Evolutionary conservation across 1,140 invertebrate species (phyloP).

Genomic region (Anthonomus grandis): DNA sequence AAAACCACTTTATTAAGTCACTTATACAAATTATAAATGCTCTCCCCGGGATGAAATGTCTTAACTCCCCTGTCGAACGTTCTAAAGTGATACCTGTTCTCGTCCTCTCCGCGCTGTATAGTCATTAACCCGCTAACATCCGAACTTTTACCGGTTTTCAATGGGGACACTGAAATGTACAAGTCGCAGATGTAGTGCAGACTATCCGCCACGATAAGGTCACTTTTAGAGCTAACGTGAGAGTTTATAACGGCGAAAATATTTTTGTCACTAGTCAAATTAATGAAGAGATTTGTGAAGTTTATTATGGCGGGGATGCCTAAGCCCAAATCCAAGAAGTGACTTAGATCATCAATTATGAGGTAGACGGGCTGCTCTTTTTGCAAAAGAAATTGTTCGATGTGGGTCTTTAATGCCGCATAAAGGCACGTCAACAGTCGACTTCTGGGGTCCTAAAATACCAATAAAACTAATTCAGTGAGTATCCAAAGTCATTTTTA

Average conservation of each 20-base stretch:
- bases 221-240: conserved; percentile 56
- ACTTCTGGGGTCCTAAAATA: conserved; percentile 20
- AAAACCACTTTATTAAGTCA: conserved; percentile 56
- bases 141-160: conserved; percentile 63
- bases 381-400: conserved; percentile 20
- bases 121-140: conserved; percentile 66
- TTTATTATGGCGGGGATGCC: conserved; percentile 53
- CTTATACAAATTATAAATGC: conserved; percentile 40
- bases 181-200: conserved; percentile 61
- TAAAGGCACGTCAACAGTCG: conserved; percentile 43
- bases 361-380: conserved; percentile 47
- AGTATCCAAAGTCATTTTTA: too few species aligned
- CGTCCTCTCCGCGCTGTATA: conserved; percentile 52
- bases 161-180: conserved; percentile 58
- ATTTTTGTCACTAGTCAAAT: conserved; percentile 43
- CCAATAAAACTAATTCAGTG: not conserved
- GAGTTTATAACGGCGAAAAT: conserved; percentile 48
- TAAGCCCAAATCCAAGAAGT: conserved; percentile 62
- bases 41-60: conserved; percentile 61
- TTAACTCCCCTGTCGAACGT: conserved; percentile 68
- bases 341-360: conserved; percentile 67
- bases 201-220: conserved; percentile 54
- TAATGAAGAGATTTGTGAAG: conserved; percentile 54
- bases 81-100: conserved; percentile 61
- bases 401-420: conserved; percentile 36